phyloP scores from a whole-genome alignment of 2,113 vertebrate genomes.

The Apteryx mantelli region DNA sequence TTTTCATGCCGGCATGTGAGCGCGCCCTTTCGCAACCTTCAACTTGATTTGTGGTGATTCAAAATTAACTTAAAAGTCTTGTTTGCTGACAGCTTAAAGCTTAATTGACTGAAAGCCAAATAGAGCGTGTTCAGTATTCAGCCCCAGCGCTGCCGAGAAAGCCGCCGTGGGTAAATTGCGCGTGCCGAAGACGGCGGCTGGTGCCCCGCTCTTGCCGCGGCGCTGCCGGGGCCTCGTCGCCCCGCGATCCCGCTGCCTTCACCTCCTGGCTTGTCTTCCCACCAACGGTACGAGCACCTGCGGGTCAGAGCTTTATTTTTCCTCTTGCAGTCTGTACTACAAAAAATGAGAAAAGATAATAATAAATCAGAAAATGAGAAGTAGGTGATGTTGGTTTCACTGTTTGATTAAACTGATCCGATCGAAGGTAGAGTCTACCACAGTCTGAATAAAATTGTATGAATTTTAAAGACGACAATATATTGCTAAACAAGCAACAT shows the following conservation, averaged over 20 bases:
- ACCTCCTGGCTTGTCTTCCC: no score
- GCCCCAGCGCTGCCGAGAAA: slow-evolving; percentile 77
- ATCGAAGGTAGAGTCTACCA: not conserved
- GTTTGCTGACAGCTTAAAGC: slow-evolving; percentile 92
- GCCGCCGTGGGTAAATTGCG: slow-evolving; percentile 74
- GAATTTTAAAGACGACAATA: not conserved
- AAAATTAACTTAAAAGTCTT: slow-evolving; percentile 88
- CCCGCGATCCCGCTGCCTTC: no score
- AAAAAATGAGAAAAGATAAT: no score
- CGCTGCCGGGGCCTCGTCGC: no score
- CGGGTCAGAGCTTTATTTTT: no score
- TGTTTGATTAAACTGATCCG: not conserved
- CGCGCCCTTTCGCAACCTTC: slow-evolving; percentile 82
- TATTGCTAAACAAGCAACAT: not conserved
- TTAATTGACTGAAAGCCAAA: slow-evolving; percentile 91
- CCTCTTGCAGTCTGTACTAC: no score
- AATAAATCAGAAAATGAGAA: not conserved
- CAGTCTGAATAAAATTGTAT: not conserved
- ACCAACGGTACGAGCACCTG: no score
- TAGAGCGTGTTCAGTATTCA: slow-evolving; percentile 83
- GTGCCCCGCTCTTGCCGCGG: no score
- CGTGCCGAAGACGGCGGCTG: not conserved
- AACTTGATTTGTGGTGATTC: slow-evolving; percentile 82
- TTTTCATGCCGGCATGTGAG: slow-evolving; percentile 72
- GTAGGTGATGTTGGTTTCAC: not conserved